phyloP scores from a whole-genome alignment of 2,113 vertebrate species.

The Ptilonorhynchus violaceus region DNA sequence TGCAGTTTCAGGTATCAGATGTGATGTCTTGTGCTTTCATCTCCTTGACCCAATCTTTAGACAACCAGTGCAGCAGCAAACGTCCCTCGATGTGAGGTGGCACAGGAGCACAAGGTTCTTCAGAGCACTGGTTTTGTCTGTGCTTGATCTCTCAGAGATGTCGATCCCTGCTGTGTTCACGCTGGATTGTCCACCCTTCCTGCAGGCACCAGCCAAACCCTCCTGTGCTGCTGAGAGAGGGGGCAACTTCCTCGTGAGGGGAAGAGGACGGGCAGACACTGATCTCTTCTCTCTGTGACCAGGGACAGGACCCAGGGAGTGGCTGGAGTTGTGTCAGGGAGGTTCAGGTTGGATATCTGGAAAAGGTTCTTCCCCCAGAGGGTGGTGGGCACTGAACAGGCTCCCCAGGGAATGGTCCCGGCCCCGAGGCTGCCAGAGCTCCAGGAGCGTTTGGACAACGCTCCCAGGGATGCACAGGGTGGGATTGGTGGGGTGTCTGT shows the following conservation, averaged over 20 bases:
- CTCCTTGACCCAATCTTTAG: background rate
- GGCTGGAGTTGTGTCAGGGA: background rate
- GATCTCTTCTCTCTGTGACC: background rate
- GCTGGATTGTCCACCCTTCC: background rate
- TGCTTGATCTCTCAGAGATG: background rate
- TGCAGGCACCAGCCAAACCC: background rate
- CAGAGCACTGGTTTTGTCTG: background rate
- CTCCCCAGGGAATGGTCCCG: background rate
- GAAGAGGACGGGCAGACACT: background rate
- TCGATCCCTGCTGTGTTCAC: background rate
- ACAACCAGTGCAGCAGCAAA: background rate
- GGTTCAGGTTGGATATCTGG: background rate
- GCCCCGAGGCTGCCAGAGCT: background rate
- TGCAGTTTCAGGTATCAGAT: background rate
- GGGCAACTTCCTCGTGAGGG: background rate
- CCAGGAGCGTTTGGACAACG: background rate
- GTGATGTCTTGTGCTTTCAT: background rate
- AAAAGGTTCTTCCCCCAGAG: background rate
- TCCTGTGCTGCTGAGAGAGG: background rate
- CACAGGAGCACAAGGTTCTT: background rate
- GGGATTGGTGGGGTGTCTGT: background rate
- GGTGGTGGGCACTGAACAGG: background rate
- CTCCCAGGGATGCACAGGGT: background rate
- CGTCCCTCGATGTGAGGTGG: background rate
- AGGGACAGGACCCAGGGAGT: rapidly evolving